Conservation (phyloP, 2,888 invertebrate genomes). For the Drosophila bunnanda region DNA sequence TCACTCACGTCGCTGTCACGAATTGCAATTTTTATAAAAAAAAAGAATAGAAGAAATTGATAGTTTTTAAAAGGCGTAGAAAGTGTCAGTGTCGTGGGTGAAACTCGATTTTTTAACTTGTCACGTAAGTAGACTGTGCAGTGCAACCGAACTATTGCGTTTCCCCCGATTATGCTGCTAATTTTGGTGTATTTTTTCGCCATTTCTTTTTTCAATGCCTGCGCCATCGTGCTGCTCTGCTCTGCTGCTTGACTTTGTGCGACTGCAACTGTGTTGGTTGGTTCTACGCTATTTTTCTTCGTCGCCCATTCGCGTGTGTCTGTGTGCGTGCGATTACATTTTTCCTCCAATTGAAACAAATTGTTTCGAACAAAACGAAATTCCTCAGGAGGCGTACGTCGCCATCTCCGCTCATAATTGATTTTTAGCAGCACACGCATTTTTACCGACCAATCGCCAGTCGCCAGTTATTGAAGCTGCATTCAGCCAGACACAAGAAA, state of each 20-base stretch:
- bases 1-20: slow-evolving; percentile 73
- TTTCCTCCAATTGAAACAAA: slow-evolving; percentile 57
- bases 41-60: slow-evolving; percentile 49
- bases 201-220: slow-evolving; percentile 70
- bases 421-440: slow-evolving; percentile 41
- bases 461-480: slow-evolving; percentile 7
- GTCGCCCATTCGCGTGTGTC: slow-evolving; percentile 10
- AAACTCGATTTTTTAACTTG: slow-evolving; percentile 22
- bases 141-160: no score
- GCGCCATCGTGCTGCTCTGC: slow-evolving; percentile 61
- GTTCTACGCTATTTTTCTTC: slow-evolving; percentile 50
- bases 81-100: slow-evolving; percentile 45
- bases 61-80: slow-evolving; percentile 47
- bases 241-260: slow-evolving; percentile 52
- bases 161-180: not conserved
- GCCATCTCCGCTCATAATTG: slow-evolving; percentile 17
- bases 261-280: slow-evolving; percentile 66
- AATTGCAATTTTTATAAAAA: slow-evolving; percentile 74
- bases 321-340: slow-evolving; percentile 48
- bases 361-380: slow-evolving; percentile 28
- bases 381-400: slow-evolving; percentile 28
- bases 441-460: slow-evolving; percentile 24
- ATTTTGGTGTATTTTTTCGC: slow-evolving; percentile 61
- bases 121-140: slow-evolving; percentile 57
- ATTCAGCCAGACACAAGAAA: slow-evolving; percentile 23